Evolutionary conservation across 2,113 vertebrate genomes (phyloP).

Genomic region (Otocyon megalotis): DNA sequence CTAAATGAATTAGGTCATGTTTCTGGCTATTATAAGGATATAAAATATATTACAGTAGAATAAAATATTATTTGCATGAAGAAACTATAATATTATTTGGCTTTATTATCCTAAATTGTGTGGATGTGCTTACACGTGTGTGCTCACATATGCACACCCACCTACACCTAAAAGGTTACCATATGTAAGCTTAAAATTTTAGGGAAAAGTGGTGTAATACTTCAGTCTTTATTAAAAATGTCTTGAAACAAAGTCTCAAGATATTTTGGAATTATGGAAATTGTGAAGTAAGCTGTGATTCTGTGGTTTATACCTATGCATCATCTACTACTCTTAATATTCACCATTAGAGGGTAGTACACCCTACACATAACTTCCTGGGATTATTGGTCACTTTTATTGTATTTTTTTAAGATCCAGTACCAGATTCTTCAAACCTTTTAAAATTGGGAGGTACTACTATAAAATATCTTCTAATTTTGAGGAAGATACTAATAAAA

Average conservation of each 20-base stretch:
- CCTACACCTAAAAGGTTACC: not conserved
- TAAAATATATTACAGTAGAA: not conserved
- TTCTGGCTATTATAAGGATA: constrained; percentile 38
- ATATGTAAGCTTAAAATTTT: constrained; percentile 53
- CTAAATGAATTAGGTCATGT: constrained; percentile 11
- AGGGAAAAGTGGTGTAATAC: not conserved
- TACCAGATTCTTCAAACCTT: constrained; percentile 1
- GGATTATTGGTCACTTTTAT: not conserved
- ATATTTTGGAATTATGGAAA: constrained; percentile 45
- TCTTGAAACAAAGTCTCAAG: not conserved
- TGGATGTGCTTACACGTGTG: not conserved
- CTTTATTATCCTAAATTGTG: not conserved
- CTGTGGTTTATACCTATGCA: not conserved
- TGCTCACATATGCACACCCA: not conserved
- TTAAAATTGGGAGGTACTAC: not conserved
- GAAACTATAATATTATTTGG: constrained; percentile 22
- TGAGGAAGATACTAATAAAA: constrained; percentile 37
- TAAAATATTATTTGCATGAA: constrained; percentile 52
- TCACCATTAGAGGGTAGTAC: not conserved
- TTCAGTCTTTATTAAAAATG: constrained; percentile 41
- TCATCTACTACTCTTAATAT: constrained; percentile 26
- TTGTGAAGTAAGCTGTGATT: constrained; percentile 6
- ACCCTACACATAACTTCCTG: not conserved
- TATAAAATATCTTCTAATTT: constrained; percentile 24
- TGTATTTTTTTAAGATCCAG: not conserved